Conservation (phyloP, 2,113 vertebrate genomes). For the Hypomesus transpacificus region DNA sequence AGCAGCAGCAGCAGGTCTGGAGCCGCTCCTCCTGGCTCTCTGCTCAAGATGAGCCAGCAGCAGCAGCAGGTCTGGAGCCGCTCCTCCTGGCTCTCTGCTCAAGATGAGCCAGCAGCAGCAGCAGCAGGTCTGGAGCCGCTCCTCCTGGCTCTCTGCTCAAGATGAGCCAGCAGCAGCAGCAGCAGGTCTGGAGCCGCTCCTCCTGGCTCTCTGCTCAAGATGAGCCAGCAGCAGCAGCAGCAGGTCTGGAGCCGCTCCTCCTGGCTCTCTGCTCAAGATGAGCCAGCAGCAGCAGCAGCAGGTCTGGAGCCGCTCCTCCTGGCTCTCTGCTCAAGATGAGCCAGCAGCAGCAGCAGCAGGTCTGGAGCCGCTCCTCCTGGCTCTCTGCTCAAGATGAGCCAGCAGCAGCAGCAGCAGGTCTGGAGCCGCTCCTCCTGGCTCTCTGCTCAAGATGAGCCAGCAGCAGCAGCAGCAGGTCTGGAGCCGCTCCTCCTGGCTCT, state of each 20-base stretch:
- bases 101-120: constrained; percentile 8
- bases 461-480: constrained; percentile 19
- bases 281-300: constrained; percentile 7
- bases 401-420: constrained; percentile 21
- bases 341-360: constrained; percentile 19
- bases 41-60: constrained; percentile 8
- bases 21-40: no score
- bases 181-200: constrained; percentile 3
- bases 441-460: background rate
- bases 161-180: constrained; percentile 7
- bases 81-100: no score
- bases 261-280: background rate
- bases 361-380: background rate
- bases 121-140: constrained; percentile 5
- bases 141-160: background rate
- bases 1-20: constrained; percentile 27
- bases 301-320: background rate
- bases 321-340: background rate
- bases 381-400: background rate
- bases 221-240: constrained; percentile 5
- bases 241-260: constrained; percentile 2
- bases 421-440: background rate
- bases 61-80: constrained; percentile 10
- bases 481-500: background rate
- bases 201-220: background rate